Evolutionary conservation across 2,888 invertebrate genomes (phyloP).

Genomic region (Timema podura): DNA sequence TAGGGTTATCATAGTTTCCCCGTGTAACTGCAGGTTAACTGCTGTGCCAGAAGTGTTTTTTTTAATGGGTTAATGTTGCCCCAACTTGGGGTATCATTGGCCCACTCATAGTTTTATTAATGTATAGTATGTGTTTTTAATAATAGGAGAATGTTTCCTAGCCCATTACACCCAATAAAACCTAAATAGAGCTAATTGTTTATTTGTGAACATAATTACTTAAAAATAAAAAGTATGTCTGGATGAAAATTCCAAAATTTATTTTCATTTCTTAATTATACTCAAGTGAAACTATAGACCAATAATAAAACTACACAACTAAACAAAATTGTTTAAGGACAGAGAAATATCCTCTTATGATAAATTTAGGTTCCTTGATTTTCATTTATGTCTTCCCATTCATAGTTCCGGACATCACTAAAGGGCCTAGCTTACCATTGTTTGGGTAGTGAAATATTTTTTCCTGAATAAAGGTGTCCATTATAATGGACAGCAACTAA

Average conservation of each 20-base stretch:
- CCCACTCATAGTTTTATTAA: not conserved
- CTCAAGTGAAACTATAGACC: too few relatives aligned
- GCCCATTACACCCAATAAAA: too few relatives aligned
- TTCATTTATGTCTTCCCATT: not conserved
- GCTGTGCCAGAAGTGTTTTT: not conserved
- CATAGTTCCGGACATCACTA: not conserved
- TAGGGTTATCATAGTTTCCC: too few relatives aligned
- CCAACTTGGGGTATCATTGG: not conserved
- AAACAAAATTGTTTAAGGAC: not conserved
- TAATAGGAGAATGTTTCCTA: too few relatives aligned
- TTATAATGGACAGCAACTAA: conserved; percentile 1
- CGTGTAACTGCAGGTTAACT: too few relatives aligned
- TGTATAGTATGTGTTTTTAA: not conserved
- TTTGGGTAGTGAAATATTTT: too few relatives aligned
- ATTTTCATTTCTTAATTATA: too few relatives aligned
- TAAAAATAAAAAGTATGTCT: too few relatives aligned
- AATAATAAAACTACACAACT: not conserved
- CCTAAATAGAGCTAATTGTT: too few relatives aligned
- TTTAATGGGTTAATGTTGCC: not conserved
- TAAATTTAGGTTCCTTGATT: conserved; percentile 5
- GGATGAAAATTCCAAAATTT: too few relatives aligned
- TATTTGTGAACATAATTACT: too few relatives aligned
- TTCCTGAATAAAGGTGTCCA: conserved; percentile 3
- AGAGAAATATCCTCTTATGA: not conserved
- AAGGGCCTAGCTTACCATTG: not conserved